A percentile compares a stretch with the other conserved stretches of the same genome.
Evolutionary conservation across 2,888 invertebrate genomes (phyloP).

Genomic region (Cotesia congregata): DNA sequence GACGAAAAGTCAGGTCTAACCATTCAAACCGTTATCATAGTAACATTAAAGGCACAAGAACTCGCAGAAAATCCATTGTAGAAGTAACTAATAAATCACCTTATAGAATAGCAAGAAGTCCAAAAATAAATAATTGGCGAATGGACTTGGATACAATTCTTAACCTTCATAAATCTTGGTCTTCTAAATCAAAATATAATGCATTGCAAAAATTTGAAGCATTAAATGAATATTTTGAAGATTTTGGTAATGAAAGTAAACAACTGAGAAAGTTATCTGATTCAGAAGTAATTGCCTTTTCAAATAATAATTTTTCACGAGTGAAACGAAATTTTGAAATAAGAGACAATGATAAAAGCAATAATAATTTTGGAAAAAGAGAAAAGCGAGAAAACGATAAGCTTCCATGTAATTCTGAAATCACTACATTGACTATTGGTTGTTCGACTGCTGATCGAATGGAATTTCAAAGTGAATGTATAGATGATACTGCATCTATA

Average conservation of each 20-base stretch:
- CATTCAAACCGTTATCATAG: constrained; percentile 42
- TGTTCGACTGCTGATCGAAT: constrained; percentile 83
- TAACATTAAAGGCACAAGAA: constrained; percentile 21
- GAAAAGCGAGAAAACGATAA: constrained; percentile 57
- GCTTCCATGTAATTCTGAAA: constrained; percentile 70
- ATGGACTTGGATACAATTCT: constrained; percentile 57
- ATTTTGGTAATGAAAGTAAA: constrained; percentile 56
- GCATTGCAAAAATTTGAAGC: constrained; percentile 51
- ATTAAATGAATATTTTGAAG: constrained; percentile 62
- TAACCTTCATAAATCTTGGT: constrained; percentile 53
- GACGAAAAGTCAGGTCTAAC: constrained; percentile 59
- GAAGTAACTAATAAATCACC: constrained; percentile 38
- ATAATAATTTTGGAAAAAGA: constrained; percentile 45
- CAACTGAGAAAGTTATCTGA: constrained; percentile 45
- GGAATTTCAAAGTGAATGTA: constrained; percentile 84
- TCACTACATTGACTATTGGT: constrained; percentile 81
- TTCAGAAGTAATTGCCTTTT: constrained; percentile 43
- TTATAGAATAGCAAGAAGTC: constrained; percentile 47
- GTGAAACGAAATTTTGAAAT: constrained; percentile 54
- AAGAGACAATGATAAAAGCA: constrained; percentile 28
- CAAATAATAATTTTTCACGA: constrained; percentile 56
- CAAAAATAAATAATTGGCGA: constrained; percentile 60
- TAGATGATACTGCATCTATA: constrained; percentile 78
- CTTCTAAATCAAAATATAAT: constrained; percentile 44
- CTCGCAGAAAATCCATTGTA: constrained; percentile 23